Evolutionary conservation across 1,140 invertebrate genomes (phyloP).

Genomic region (Drosophila persimilis): DNA sequence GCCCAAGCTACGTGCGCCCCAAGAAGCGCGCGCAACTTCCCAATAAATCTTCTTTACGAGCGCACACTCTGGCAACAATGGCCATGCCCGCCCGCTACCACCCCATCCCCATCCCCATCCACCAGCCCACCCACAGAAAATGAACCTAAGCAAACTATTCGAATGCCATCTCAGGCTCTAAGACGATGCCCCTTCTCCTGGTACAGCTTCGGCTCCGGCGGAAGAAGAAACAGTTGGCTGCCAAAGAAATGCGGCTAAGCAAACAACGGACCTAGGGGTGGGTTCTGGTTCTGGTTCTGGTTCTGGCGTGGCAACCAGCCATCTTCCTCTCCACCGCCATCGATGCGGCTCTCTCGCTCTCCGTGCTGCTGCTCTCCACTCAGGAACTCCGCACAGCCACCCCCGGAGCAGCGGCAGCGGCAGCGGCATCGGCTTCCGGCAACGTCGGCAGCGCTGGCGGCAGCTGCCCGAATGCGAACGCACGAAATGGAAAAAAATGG

Average conservation of each 20-base stretch:
- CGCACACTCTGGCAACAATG: constrained; percentile 83
- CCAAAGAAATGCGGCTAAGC: constrained; percentile 75
- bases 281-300: constrained; percentile 7
- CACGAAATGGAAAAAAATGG: constrained; percentile 80
- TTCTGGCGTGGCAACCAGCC: constrained; percentile 48
- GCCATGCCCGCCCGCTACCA: constrained; percentile 41
- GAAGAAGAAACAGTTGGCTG: constrained; percentile 65
- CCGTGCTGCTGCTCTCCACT: constrained; percentile 50
- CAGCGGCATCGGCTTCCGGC: constrained; percentile 25
- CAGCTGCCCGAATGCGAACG: constrained; percentile 76
- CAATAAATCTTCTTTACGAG: constrained; percentile 83
- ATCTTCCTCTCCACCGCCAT: constrained; percentile 30
- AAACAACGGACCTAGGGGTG: constrained; percentile 68
- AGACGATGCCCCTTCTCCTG: constrained; percentile 45
- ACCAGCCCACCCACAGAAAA: constrained; percentile 54
- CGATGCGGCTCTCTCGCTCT: background rate
- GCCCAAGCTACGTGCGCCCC: constrained; percentile 58
- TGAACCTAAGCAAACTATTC: constrained; percentile 83
- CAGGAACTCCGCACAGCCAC: constrained; percentile 72
- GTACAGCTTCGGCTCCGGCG: constrained; percentile 35
- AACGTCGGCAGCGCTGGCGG: constrained; percentile 37
- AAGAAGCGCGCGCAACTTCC: constrained; percentile 82
- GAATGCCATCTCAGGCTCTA: constrained; percentile 74
- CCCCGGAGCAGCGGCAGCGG: constrained; percentile 34
- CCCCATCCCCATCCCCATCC: constrained; percentile 16